Percentiles rank a stretch among this genome's conserved stretches.
These are phyloP conservation scores for cat (Felis catus) DNA, from an alignment of 2,113 vertebrate species.

Conservation along the genomic window F.catus_Fca126_mat1.0 CM031412.1:147886001-147886500, in stretches of 20 bases:
- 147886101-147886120: neutral
- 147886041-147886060: neutral
- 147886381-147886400: neutral
- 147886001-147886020: neutral
- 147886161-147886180: neutral
- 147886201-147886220: constrained; percentile 42
- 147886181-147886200: constrained; percentile 13
- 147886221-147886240: neutral
- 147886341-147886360: constrained; percentile 37
- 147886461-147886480: neutral
- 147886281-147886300: constrained; percentile 7
- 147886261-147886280: neutral
- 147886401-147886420: neutral
- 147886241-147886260: neutral
- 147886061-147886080: neutral
- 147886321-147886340: constrained; percentile 24
- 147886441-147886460: neutral
- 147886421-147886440: neutral
- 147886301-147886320: constrained; percentile 26
- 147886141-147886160: neutral
- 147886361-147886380: constrained; percentile 26
- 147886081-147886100: constrained; percentile 2
- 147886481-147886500: neutral
- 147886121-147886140: neutral
- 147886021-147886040: neutral